Evolutionary conservation across 2,888 invertebrate species (phyloP).

Genomic region (Drosophila mimetica): DNA sequence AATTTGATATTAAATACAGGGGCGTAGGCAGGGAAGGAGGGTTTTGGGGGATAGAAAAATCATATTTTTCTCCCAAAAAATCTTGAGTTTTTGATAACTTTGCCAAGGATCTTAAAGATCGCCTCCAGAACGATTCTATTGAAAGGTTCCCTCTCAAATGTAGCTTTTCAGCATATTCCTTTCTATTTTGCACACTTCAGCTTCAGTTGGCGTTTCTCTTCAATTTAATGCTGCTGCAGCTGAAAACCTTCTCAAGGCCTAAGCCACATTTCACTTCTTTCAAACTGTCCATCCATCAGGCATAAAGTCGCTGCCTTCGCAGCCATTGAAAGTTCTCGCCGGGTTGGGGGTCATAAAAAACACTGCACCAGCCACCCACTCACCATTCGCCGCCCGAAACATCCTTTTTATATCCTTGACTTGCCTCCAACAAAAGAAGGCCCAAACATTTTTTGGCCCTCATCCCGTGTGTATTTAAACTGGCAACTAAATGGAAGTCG

Average conservation of each 20-base stretch:
- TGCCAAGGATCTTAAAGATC: not conserved
- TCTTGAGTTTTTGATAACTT: not conserved
- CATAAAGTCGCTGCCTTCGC: conserved; percentile 26
- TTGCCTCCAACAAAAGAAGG: conserved; percentile 51
- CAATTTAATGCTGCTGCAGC: not conserved
- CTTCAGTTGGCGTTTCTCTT: conserved; percentile 1
- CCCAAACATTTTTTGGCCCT: conserved; percentile 63
- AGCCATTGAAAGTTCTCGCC: conserved; percentile 41
- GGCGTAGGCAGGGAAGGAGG: too few relatives aligned
- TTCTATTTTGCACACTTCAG: conserved; percentile 15
- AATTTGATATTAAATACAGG: too few relatives aligned
- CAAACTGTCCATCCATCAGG: conserved; percentile 55
- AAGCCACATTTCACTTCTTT: conserved; percentile 53
- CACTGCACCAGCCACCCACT: not conserved
- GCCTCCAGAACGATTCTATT: not conserved
- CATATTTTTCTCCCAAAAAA: too few relatives aligned
- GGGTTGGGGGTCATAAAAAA: conserved; percentile 21
- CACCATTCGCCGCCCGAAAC: not conserved
- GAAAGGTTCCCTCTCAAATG: not conserved
- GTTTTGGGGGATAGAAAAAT: too few relatives aligned
- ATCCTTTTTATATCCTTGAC: not conserved
- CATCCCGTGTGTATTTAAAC: conserved; percentile 62
- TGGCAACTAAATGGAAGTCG: conserved; percentile 68
- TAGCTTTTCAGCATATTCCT: conserved; percentile 9
- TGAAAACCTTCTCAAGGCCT: conserved; percentile 44